phyloP scores from a whole-genome alignment of 2,113 vertebrate genomes.

The Mus spicilegus region DNA sequence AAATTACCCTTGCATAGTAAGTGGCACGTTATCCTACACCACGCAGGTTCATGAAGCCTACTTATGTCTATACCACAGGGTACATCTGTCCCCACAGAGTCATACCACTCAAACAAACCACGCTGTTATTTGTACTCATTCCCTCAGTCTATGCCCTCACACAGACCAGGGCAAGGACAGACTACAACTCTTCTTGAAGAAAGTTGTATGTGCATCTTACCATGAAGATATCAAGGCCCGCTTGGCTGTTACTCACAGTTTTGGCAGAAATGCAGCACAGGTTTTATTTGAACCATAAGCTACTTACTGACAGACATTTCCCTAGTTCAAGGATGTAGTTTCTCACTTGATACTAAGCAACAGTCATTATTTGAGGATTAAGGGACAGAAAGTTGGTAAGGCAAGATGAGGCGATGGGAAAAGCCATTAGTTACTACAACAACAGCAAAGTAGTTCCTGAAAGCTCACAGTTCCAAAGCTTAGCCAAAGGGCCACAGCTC shows the following conservation, averaged over 20 bases:
- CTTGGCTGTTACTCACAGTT: not conserved
- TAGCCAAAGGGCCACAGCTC: not conserved
- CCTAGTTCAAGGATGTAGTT: not conserved
- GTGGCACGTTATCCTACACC: too few relatives aligned
- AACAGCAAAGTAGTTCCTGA: not conserved
- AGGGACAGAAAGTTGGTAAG: not conserved
- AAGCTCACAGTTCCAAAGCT: not conserved
- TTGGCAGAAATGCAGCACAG: not conserved
- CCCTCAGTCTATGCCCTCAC: not conserved
- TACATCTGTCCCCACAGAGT: not conserved
- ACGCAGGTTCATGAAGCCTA: not conserved
- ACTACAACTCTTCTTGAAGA: not conserved
- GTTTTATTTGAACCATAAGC: not conserved
- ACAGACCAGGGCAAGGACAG: not conserved
- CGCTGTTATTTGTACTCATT: not conserved
- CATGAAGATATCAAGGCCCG: not conserved
- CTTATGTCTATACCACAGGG: not conserved
- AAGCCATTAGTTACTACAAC: too few relatives aligned
- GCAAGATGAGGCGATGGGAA: not conserved
- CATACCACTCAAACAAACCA: not conserved
- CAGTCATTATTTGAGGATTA: not conserved
- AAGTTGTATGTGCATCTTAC: not conserved
- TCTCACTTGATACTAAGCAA: not conserved
- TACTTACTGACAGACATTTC: not conserved
- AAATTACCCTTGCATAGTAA: not conserved